Evolutionary conservation across 2,888 invertebrate genomes (phyloP), one percentile per base, ranked within the genome.

Genomic region (Nomada hirtipes): DNA sequence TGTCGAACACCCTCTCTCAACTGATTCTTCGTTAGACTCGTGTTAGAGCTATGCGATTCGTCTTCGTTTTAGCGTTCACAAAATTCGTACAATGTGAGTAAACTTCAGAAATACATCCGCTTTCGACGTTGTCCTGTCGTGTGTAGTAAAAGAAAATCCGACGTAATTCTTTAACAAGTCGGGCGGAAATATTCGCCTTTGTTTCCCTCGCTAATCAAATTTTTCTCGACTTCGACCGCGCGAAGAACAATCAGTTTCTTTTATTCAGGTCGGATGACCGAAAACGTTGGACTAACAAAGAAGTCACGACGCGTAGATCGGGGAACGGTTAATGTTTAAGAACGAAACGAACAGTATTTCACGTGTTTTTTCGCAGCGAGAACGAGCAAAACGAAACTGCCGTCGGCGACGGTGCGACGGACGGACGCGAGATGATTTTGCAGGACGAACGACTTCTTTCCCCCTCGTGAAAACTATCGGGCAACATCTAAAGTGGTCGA

Each of bases 401-500:
- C 79, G 60, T 61, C 81, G 81, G 53, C 55, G 52, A 55, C 74
- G 68, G n/a, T 42, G 81, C 74, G 74, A 81, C 74, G 82, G 61
- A 1, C 13, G 47, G n/a, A 61, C 29, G 57, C 13, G 59, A 26
- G 15, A 15, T 26, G 42, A 11, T 50, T 74, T 42, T 60, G 44
- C 13, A 4, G 26, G n/a, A 26, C 29, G 64, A n/a, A 36, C 20
- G 52, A 61, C 13, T 20, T 44, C 3, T 64, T 26, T 36, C 18
- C n/a, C 10, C 13, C 15, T 15, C 2, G 10, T 2, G 42, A n/a
- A 61, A 61, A 53, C 13, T 52, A 26, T 47, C 26, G 18, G 47
- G 0, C n/a, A 36, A 36, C 36, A 36, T 23, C 44, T 67, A 50
- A 63, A 42, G 9, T 9, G 18, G 53, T 50, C 55, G 29, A 44